phyloP scores from a whole-genome alignment of 2,888 invertebrate genomes.

The Mesoligia furuncula region DNA sequence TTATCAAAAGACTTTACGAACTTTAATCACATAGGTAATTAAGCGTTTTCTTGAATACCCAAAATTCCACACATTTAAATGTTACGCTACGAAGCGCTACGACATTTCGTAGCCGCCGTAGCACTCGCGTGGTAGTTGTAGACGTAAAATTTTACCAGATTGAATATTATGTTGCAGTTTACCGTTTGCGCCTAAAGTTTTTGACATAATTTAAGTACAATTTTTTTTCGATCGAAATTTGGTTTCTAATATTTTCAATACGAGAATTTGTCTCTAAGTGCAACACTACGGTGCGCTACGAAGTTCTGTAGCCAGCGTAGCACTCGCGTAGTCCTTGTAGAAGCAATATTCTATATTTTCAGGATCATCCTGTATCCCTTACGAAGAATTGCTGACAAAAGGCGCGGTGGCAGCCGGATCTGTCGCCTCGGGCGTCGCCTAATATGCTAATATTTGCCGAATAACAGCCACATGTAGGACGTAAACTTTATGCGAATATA shows the following conservation, averaged over 20 bases:
- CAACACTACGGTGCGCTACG: conserved; percentile 3
- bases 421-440: conserved; percentile 81
- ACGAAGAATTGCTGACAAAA: conserved; percentile 79
- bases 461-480: conserved; percentile 68
- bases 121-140: neutral
- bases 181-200: neutral
- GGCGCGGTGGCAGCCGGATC: conserved; percentile 73
- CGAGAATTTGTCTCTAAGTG: neutral
- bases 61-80: neutral
- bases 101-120: conserved; percentile 19
- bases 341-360: neutral
- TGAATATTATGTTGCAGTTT: neutral
- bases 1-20: neutral
- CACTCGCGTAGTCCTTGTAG: conserved; percentile 8
- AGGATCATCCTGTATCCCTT: conserved; percentile 63
- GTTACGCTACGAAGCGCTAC: conserved; percentile 2
- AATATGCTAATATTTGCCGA: conserved; percentile 82
- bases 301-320: conserved; percentile 34
- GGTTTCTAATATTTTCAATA: neutral
- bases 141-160: neutral
- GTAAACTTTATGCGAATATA: conserved; percentile 56
- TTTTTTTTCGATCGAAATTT: neutral
- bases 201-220: neutral
- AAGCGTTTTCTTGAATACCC: no score
- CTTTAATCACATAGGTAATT: no score